phyloP scores from a whole-genome alignment of 2,113 vertebrate species.

The Anarhynchus alexandrinus region DNA sequence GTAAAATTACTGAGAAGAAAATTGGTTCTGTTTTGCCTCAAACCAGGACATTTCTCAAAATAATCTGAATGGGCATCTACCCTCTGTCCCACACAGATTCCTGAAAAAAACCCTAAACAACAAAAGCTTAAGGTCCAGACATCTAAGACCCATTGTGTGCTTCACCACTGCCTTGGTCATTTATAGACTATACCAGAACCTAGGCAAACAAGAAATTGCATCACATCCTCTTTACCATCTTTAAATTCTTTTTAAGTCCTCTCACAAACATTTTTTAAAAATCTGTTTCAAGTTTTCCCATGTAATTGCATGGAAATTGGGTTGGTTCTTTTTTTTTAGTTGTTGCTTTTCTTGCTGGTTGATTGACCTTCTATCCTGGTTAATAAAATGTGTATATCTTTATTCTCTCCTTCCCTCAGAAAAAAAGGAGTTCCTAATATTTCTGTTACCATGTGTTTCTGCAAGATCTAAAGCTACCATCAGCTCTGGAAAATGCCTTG shows the following conservation, averaged over 20 bases:
- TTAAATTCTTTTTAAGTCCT: neutral
- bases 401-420: neutral
- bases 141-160: neutral
- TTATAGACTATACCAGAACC: neutral
- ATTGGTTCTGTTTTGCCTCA: no score
- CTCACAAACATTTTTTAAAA: neutral
- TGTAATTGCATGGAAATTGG: neutral
- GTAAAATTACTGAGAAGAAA: neutral
- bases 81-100: neutral
- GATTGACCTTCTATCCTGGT: neutral
- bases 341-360: neutral
- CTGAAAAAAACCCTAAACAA: neutral
- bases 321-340: neutral
- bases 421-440: neutral
- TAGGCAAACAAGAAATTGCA: neutral
- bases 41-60: neutral
- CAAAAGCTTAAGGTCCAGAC: neutral
- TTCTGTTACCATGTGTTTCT: neutral
- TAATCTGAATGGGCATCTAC: neutral
- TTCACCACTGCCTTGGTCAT: neutral
- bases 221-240: neutral
- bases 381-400: neutral
- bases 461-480: neutral
- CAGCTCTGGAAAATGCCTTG: neutral
- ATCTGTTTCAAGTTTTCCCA: neutral